Evolutionary conservation across 2,888 invertebrate species (phyloP), one percentile per base, ranked within the genome.

Genomic region (Phyllotreta striolata): DNA sequence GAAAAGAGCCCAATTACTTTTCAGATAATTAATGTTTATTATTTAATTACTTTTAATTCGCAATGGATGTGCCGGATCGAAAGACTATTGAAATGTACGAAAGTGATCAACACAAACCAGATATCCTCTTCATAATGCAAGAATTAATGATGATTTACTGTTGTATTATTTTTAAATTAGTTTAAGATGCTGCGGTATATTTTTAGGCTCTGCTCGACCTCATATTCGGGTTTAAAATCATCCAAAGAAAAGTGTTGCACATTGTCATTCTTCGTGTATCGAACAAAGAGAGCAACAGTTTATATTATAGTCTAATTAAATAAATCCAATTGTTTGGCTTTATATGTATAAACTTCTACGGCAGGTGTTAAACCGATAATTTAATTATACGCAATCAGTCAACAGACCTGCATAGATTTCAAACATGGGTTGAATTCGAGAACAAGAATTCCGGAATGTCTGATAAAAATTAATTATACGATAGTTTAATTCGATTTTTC

Each of bases 1-100:
- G 59, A 59, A 59, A 52, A 59, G 59, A 59, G 59, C 43, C 24
- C 60, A 60, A 60, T 60, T 60, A 60, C 44, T 60, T 24, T 60
- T 52, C 60, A 60, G 60, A 40, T 60, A 60, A 60, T 60, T 52
- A 60, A 60, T 60, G 60, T 60, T 60, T 60, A 52, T 52, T 54
- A 41, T 54, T 60, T 60, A 60, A 60, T 60, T 52, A 60, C 52
- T 52, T 60, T 60, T 40, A 52, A 60, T 59, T 59, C 14, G 59
- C 59, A 52, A 59, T 59, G 59, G 59, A 59, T 43, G 52, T 59
- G 52, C 54, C 44, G 60, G 41, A 60, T 35, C 44, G 60, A 9
- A 43, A 13, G 52, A 52, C 60, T 60, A 60, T 60, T 54, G 60
- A 60, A 54, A 38, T 52, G 40, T 51, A 60, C 60, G 37, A 52